Conservation (phyloP, 2,888 invertebrate species). For the Drosophila atripex region DNA sequence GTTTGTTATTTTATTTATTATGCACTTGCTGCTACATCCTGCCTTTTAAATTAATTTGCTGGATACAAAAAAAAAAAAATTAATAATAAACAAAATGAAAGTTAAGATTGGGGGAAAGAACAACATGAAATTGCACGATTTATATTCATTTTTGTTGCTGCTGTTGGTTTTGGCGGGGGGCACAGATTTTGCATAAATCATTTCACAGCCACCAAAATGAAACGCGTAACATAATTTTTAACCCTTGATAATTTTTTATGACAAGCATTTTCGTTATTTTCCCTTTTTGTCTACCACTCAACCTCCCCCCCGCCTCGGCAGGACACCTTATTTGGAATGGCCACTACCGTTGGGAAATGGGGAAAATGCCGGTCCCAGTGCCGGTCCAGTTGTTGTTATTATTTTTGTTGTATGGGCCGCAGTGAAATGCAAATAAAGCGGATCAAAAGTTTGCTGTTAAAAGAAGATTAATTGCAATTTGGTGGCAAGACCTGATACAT, state of each 20-base stretch:
- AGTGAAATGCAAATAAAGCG: constrained; percentile 78
- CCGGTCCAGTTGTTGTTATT: constrained; percentile 6
- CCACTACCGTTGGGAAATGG: constrained; percentile 14
- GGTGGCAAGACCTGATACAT: constrained; percentile 65
- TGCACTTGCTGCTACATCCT: constrained; percentile 14
- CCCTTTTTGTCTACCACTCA: neutral
- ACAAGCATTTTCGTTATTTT: constrained; percentile 76
- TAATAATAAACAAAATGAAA: constrained; percentile 63
- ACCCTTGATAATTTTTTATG: constrained; percentile 80
- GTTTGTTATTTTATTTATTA: constrained; percentile 33
- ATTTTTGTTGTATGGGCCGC: constrained; percentile 57
- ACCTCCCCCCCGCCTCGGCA: constrained; percentile 3
- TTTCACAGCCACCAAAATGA: constrained; percentile 76
- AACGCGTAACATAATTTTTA: constrained; percentile 80
- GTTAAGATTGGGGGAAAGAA: constrained; percentile 47
- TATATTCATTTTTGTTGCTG: constrained; percentile 68
- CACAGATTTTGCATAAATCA: constrained; percentile 79
- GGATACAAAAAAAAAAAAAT: constrained; percentile 58
- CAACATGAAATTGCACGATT: constrained; percentile 77
- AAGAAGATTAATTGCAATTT: constrained; percentile 79
- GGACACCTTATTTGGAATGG: constrained; percentile 11
- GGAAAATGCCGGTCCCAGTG: constrained; percentile 7
- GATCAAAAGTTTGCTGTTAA: constrained; percentile 79
- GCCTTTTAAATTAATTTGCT: constrained; percentile 76
- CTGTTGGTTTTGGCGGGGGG: constrained; percentile 45